Conservation (phyloP, 2,113 vertebrate genomes). For the Rostratula benghalensis region DNA sequence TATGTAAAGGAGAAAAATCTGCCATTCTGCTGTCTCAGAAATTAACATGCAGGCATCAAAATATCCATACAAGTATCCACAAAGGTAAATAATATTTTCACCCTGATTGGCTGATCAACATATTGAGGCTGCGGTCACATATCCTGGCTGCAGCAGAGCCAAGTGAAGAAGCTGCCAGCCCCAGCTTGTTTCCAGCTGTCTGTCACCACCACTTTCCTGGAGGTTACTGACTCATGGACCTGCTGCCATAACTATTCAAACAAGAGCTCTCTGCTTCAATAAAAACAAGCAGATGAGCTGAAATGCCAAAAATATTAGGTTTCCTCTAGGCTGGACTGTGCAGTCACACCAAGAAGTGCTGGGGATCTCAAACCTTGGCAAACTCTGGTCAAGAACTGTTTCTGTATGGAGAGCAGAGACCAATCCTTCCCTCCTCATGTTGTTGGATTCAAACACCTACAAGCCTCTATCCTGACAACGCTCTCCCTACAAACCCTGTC, state of each 20-base stretch:
- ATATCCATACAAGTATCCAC: not conserved
- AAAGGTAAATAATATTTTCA: not conserved
- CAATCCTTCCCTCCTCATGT: not conserved
- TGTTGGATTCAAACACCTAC: not conserved
- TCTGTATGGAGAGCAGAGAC: not conserved
- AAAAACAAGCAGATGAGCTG: not conserved
- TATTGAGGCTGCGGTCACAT: not conserved
- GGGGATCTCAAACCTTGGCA: rapidly evolving
- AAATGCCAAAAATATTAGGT: not conserved
- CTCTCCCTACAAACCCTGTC: not conserved
- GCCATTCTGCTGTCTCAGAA: rapidly evolving
- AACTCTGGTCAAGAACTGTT: not conserved
- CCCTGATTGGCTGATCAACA: not conserved
- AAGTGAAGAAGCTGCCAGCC: not conserved
- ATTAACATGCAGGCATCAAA: not conserved
- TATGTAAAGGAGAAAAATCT: not conserved
- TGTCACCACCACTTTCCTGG: not conserved
- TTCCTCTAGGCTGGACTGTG: not conserved
- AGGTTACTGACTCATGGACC: not conserved
- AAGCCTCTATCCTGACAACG: not conserved
- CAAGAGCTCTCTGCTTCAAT: not conserved
- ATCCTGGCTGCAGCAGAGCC: not conserved
- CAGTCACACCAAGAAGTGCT: not conserved
- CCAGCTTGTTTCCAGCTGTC: not conserved
- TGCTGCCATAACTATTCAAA: not conserved